Evolutionary conservation across 2,797 vertebrate species (phyloP).

Genomic region (Anas flavirostris): DNA sequence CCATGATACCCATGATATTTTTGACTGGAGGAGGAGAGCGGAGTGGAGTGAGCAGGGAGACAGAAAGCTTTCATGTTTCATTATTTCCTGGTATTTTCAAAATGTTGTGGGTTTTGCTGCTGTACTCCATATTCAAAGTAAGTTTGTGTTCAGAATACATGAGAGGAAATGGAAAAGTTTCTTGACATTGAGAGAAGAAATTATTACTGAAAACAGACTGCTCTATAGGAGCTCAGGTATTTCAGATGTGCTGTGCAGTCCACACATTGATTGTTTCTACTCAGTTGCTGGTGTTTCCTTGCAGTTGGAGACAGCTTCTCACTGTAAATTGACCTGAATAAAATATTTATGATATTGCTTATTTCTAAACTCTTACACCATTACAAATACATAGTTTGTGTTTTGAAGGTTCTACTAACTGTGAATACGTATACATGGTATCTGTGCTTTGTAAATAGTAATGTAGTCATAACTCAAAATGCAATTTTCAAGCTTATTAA

Average conservation of each 20-base stretch:
- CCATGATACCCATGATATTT: not conserved
- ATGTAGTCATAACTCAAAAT: not conserved
- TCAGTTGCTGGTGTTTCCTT: not conserved
- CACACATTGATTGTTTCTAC: not conserved
- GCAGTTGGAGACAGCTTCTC: not conserved
- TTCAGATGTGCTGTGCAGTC: slow-evolving; percentile 8
- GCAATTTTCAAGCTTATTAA: not conserved
- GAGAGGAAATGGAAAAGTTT: not conserved
- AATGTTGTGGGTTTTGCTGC: not conserved
- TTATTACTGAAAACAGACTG: slow-evolving; percentile 10
- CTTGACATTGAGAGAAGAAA: not conserved
- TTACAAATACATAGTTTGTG: not conserved
- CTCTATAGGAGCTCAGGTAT: not conserved
- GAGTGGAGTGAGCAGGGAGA: not conserved
- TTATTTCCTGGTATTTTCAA: not conserved
- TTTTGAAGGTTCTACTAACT: not conserved
- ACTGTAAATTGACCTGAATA: not conserved
- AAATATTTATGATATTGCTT: not conserved
- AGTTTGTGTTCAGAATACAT: not conserved
- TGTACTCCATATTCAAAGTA: not conserved
- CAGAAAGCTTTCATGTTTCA: not conserved
- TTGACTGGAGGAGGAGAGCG: not conserved
- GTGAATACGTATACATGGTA: not conserved
- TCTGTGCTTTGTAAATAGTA: not conserved
- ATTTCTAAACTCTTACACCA: not conserved